Percentiles rank a stretch among this genome's conserved stretches.
phyloP scores from a whole-genome alignment of 2,113 vertebrate genomes.

The Glareola pratincola region DNA sequence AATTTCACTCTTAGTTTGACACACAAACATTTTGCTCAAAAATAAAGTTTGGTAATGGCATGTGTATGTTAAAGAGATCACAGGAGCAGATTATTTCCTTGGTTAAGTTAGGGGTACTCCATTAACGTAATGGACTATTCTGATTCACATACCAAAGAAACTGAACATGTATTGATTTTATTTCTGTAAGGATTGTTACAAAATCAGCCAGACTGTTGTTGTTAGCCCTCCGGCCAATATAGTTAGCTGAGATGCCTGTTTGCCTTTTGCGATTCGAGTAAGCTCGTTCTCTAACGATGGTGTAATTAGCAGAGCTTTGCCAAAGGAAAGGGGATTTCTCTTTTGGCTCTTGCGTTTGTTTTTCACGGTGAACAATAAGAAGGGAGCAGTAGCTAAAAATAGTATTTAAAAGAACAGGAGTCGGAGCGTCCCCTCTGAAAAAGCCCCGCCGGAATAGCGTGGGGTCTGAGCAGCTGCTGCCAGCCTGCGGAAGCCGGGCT shows the following conservation, averaged over 20 bases:
- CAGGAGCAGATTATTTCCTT: not conserved
- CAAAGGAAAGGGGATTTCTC: not conserved
- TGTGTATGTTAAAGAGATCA: not conserved
- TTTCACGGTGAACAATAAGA: not conserved
- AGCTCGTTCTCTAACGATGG: not conserved
- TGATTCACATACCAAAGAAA: not conserved
- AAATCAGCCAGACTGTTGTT: not conserved
- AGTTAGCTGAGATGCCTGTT: not conserved
- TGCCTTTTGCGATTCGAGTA: not conserved
- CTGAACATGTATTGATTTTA: not conserved
- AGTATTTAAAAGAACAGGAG: not conserved
- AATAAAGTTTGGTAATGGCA: not conserved
- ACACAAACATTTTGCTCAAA: not conserved
- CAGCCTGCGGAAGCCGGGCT: not conserved
- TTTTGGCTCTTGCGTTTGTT: not conserved
- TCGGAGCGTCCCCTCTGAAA: not conserved
- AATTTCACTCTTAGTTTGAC: not conserved
- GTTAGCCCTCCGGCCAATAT: not conserved
- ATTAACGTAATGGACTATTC: not conserved
- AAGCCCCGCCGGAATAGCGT: accelerated
- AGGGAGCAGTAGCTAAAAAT: not conserved
- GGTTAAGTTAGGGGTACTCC: not conserved
- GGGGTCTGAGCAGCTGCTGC: not conserved
- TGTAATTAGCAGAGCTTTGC: not conserved
- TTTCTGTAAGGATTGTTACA: not conserved